A percentile compares a stretch with the other conserved stretches of the same genome.
phyloP scores from a whole-genome alignment of 2,113 vertebrate species.

The Anhinga rufa region DNA sequence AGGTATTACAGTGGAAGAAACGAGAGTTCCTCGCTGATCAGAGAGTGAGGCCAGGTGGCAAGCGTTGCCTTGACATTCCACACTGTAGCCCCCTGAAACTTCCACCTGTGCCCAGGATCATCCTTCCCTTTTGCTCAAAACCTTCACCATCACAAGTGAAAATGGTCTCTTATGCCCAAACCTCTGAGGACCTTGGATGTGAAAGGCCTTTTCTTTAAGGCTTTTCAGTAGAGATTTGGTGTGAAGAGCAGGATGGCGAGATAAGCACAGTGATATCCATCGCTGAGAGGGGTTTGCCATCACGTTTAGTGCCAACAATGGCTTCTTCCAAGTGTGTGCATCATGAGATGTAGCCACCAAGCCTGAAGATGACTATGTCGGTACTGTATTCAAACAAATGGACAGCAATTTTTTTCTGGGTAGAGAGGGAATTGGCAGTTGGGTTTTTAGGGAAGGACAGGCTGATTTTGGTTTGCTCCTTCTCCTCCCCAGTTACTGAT shows the following conservation, averaged over 20 bases:
- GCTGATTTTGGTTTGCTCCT: not conserved
- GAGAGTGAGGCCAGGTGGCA: not conserved
- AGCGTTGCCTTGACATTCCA: not conserved
- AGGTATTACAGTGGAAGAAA: not conserved
- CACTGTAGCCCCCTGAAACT: not conserved
- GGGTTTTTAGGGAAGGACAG: not conserved
- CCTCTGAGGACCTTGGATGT: not conserved
- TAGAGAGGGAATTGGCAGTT: not conserved
- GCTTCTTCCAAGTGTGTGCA: not conserved
- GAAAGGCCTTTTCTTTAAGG: not conserved
- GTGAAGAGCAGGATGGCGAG: not conserved
- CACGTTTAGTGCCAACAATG: not conserved
- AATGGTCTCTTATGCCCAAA: not conserved
- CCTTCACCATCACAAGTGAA: not conserved
- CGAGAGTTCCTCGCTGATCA: not conserved
- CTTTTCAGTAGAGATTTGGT: not conserved
- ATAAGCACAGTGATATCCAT: accelerated
- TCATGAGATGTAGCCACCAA: not conserved
- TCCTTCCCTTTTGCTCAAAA: not conserved
- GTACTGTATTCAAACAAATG: not conserved
- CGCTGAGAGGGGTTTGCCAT: not conserved
- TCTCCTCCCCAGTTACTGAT: not conserved
- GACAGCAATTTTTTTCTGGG: not conserved
- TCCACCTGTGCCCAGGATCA: not conserved
- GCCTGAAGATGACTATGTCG: not conserved